phyloP scores from a whole-genome alignment of 1,140 invertebrate genomes.

The Trypoxylus dichotomus region DNA sequence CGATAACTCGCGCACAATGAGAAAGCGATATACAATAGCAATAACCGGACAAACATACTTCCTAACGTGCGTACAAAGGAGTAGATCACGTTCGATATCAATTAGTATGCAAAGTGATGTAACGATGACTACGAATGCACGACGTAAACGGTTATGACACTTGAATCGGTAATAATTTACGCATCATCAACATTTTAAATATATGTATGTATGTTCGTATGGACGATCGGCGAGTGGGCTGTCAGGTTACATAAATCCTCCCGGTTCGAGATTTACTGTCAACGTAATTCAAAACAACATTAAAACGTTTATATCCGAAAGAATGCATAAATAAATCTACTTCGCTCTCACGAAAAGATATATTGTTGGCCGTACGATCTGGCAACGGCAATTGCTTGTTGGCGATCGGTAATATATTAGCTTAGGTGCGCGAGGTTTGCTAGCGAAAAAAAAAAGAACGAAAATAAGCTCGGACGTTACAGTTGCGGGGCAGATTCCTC shows the following conservation, averaged over 20 bases:
- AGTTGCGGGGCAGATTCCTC: too few relatives aligned
- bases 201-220: neutral
- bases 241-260: neutral
- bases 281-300: slow-evolving; percentile 8
- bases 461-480: too few relatives aligned
- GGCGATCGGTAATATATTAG: neutral
- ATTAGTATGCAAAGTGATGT: slow-evolving; percentile 20
- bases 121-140: neutral
- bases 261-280: slow-evolving; percentile 9
- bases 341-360: neutral
- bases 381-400: neutral
- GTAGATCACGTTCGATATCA: slow-evolving; percentile 1
- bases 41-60: neutral
- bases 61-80: neutral
- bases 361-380: neutral
- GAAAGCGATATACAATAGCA: neutral
- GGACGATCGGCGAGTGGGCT: neutral
- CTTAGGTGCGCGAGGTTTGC: neutral
- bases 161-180: slow-evolving; percentile 16
- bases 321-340: slow-evolving; percentile 19
- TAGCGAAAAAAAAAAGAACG: too few relatives aligned
- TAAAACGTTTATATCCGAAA: slow-evolving; percentile 2
- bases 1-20: neutral
- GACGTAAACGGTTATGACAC: slow-evolving; percentile 3
- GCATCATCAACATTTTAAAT: slow-evolving; percentile 16